Evolutionary conservation across 2,888 invertebrate species (phyloP).

Genomic region (Nemurella pictetii): DNA sequence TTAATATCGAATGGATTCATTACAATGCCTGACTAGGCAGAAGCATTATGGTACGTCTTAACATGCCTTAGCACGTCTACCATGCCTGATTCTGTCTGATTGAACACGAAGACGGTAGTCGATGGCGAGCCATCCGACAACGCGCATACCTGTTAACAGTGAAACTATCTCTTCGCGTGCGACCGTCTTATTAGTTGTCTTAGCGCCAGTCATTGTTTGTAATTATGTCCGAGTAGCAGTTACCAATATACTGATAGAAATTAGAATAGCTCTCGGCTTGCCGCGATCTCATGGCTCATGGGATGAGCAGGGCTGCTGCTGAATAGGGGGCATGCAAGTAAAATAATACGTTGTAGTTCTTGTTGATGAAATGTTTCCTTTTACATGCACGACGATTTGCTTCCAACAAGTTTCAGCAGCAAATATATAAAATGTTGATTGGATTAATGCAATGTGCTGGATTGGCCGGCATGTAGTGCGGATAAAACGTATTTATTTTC

Average conservation of each 20-base stretch:
- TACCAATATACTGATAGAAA: neutral
- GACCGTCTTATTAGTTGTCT: slow-evolving; percentile 3
- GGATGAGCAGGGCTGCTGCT: neutral
- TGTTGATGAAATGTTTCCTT: neutral
- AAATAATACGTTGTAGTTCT: neutral
- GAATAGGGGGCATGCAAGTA: neutral
- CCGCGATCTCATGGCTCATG: neutral
- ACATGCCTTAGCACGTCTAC: no score
- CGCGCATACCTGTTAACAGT: neutral
- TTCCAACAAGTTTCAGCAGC: neutral
- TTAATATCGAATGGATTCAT: neutral
- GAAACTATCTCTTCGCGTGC: neutral
- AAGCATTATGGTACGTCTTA: neutral
- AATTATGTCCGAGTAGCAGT: slow-evolving; percentile 6
- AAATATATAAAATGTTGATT: neutral
- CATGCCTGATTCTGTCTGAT: neutral
- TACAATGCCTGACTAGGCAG: neutral
- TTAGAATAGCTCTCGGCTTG: neutral
- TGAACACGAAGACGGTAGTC: neutral
- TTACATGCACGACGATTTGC: neutral
- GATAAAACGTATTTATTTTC: neutral
- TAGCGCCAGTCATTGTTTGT: slow-evolving; percentile 17
- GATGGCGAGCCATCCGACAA: no score
- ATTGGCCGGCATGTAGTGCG: neutral
- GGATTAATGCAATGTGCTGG: neutral